These are phyloP conservation scores for Ceyx erithaca DNA, from an alignment of 2,797 vertebrate species.

Conservation along the genomic window DNA sequence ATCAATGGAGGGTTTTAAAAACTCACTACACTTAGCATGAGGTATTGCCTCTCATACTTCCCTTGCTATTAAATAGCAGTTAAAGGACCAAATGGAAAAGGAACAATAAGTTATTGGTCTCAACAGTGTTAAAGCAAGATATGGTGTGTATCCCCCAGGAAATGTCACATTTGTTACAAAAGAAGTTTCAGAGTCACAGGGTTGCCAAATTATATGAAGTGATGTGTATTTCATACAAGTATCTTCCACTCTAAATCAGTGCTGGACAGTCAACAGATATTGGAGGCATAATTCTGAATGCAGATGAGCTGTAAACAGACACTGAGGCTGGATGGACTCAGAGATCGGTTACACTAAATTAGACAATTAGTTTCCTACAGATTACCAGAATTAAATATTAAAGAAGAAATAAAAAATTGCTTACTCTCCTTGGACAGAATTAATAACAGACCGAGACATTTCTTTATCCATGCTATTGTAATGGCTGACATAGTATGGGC, in stretches of 20 bases:
- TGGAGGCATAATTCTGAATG: background rate
- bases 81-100: background rate
- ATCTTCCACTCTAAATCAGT: background rate
- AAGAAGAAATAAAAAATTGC: background rate
- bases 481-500: background rate
- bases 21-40: background rate
- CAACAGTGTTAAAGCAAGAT: background rate
- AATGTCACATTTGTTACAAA: slow-evolving; percentile 32
- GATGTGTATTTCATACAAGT: background rate
- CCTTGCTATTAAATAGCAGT: background rate
- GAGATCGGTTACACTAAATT: background rate
- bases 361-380: background rate
- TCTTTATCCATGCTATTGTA: slow-evolving; percentile 2
- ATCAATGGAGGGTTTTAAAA: slow-evolving; percentile 11
- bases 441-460: background rate
- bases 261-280: background rate
- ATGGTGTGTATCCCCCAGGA: background rate
- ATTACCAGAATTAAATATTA: background rate
- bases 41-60: background rate
- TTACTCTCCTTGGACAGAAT: background rate
- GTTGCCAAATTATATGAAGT: slow-evolving; percentile 21
- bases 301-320: background rate
- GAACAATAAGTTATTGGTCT: background rate
- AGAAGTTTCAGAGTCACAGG: background rate
- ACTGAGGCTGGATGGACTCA: background rate